phyloP scores from a whole-genome alignment of 92 coral and sea anemone genomes.

The Montipora capitata region DNA sequence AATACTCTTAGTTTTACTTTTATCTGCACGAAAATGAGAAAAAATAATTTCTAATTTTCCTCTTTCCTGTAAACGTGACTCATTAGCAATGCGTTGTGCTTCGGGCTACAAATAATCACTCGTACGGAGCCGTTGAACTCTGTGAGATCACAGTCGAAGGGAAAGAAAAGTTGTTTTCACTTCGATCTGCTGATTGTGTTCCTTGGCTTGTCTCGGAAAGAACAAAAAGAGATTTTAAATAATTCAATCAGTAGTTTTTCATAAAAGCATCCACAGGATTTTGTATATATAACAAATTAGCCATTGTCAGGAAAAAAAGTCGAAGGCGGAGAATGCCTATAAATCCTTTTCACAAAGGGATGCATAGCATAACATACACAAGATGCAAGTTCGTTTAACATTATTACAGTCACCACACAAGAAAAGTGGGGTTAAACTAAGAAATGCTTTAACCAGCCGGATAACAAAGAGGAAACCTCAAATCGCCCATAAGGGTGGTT shows the following conservation, averaged over 20 bases:
- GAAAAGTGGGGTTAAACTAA: slow-evolving; percentile 9
- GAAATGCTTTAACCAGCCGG: slow-evolving; percentile 6
- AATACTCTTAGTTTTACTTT: slow-evolving; percentile 64
- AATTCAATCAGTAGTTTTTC: slow-evolving; percentile 69
- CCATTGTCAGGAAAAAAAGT: slow-evolving; percentile 86
- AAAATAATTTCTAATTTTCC: slow-evolving; percentile 56
- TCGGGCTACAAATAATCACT: background rate
- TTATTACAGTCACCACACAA: slow-evolving; percentile 23
- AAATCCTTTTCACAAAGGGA: slow-evolving; percentile 45
- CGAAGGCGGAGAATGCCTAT: slow-evolving; percentile 93
- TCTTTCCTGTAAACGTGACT: slow-evolving; percentile 63
- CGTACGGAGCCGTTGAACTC: background rate
- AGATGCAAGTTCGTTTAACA: slow-evolving; percentile 20
- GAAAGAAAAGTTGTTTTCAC: background rate
- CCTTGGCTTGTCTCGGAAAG: slow-evolving; percentile 16
- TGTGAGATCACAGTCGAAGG: background rate
- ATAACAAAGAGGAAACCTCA: slow-evolving; percentile 1
- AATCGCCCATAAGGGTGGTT: slow-evolving; percentile 22
- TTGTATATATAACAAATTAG: slow-evolving; percentile 89
- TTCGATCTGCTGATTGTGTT: slow-evolving; percentile 24
- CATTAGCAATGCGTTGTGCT: slow-evolving; percentile 35
- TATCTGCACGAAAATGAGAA: slow-evolving; percentile 66
- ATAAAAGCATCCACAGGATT: slow-evolving; percentile 78
- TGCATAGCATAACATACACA: background rate
- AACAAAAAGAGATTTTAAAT: slow-evolving; percentile 60